These are phyloP conservation scores for Tetranychus truncatus DNA, from an alignment of 2,888 invertebrate species.

Conservation along the genomic window DNA sequence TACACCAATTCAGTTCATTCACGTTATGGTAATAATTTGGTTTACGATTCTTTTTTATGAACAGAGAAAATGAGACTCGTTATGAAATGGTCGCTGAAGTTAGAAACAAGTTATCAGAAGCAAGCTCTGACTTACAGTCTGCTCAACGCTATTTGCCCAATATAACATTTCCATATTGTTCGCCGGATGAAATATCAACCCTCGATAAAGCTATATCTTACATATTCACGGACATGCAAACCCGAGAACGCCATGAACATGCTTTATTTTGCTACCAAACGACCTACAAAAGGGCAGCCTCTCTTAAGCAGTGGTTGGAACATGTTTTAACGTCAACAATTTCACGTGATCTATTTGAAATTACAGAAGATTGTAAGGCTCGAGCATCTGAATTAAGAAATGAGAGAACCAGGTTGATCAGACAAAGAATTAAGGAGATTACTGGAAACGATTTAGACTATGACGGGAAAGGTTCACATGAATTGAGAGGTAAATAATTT, in stretches of 20 bases:
- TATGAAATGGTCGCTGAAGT: slow-evolving; percentile 38
- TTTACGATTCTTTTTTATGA: not conserved
- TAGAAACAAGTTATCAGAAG: slow-evolving; percentile 37
- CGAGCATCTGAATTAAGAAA: slow-evolving; percentile 34
- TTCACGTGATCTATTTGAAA: slow-evolving; percentile 35
- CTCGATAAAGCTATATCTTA: slow-evolving; percentile 33
- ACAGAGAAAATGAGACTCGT: slow-evolving; percentile 33
- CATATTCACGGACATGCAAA: slow-evolving; percentile 39
- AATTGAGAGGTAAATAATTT: slow-evolving; percentile 13
- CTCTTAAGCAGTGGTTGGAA: slow-evolving; percentile 40
- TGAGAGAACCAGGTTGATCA: slow-evolving; percentile 37
- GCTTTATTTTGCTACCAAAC: slow-evolving; percentile 35
- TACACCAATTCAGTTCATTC: not conserved
- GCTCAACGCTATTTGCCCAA: slow-evolving; percentile 37
- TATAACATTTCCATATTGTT: slow-evolving; percentile 40
- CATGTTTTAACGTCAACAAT: slow-evolving; percentile 39
- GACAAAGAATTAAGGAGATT: slow-evolving; percentile 25
- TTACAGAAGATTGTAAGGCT: slow-evolving; percentile 33
- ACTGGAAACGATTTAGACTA: slow-evolving; percentile 22
- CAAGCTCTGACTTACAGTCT: slow-evolving; percentile 38
- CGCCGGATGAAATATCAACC: slow-evolving; percentile 35
- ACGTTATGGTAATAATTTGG: not conserved
- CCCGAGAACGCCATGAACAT: slow-evolving; percentile 33
- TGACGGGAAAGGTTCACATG: not conserved
- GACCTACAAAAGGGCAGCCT: slow-evolving; percentile 34